Percentiles rank a stretch among this genome's conserved stretches.
Evolutionary conservation across 2,888 invertebrate genomes (phyloP).

Genomic region (Ochropacha duplaris): DNA sequence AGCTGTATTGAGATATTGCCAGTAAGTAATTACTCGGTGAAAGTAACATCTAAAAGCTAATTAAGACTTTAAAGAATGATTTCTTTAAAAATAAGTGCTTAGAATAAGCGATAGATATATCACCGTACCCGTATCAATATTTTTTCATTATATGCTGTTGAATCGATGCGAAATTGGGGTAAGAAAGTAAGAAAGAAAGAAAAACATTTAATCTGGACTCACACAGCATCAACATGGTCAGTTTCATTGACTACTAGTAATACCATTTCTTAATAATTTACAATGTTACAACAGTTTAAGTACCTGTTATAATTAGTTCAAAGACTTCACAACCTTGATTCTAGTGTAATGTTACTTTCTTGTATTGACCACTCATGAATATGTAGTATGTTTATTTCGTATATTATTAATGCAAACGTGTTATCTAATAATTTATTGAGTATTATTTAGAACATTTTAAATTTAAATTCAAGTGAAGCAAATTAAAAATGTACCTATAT

Average conservation of each 20-base stretch:
- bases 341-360: background rate
- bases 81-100: background rate
- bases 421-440: background rate
- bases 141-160: too few relatives aligned
- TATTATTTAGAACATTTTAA: too few relatives aligned
- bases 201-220: too few relatives aligned
- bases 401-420: background rate
- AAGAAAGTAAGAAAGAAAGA: too few relatives aligned
- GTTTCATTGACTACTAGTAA: too few relatives aligned
- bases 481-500: too few relatives aligned
- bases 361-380: background rate
- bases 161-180: too few relatives aligned
- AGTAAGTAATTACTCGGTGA: background rate
- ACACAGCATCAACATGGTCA: too few relatives aligned
- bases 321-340: slow-evolving; percentile 15
- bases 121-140: too few relatives aligned
- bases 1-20: background rate
- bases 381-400: background rate
- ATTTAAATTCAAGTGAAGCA: too few relatives aligned
- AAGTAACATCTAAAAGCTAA: background rate
- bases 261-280: too few relatives aligned
- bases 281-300: slow-evolving; percentile 5
- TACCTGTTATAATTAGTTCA: slow-evolving; percentile 22
- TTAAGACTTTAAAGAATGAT: background rate
- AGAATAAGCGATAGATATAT: too few relatives aligned